A percentile compares a stretch with the other conserved stretches of the same genome.
phyloP scores from a whole-genome alignment of 2,888 invertebrate species.

The Synanthedon myopaeformis region DNA sequence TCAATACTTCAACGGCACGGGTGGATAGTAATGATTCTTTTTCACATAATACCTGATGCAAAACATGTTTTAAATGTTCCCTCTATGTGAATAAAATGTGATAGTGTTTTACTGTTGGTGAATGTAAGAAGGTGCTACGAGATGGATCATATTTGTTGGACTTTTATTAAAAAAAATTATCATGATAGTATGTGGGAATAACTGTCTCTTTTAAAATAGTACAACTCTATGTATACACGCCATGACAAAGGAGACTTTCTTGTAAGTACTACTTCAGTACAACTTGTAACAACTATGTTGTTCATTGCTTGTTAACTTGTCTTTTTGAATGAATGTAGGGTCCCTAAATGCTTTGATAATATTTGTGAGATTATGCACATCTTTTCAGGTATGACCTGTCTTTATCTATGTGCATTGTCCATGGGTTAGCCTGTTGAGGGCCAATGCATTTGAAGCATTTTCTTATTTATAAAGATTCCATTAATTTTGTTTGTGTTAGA shows the following conservation, averaged over 20 bases:
- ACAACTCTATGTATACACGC: background rate
- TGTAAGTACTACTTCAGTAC: slow-evolving; percentile 60
- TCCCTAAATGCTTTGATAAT: no score
- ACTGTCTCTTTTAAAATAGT: background rate
- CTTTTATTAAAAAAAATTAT: slow-evolving; percentile 5
- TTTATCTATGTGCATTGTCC: no score
- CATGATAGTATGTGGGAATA: background rate
- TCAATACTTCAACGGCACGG: slow-evolving; percentile 71
- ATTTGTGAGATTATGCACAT: no score
- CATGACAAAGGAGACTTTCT: background rate
- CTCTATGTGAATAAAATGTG: slow-evolving; percentile 59
- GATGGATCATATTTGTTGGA: slow-evolving; percentile 34
- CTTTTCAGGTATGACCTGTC: no score
- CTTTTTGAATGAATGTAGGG: no score
- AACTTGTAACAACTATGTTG: slow-evolving; percentile 65
- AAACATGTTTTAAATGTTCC: slow-evolving; percentile 27
- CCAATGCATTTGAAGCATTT: no score
- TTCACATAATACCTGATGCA: slow-evolving; percentile 16
- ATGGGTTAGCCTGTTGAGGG: background rate
- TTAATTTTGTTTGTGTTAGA: background rate
- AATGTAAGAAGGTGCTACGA: slow-evolving; percentile 60
- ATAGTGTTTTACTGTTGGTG: slow-evolving; percentile 42
- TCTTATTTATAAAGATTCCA: background rate
- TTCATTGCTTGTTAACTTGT: slow-evolving; percentile 12
- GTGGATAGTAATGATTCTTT: slow-evolving; percentile 43